phyloP scores from a whole-genome alignment of 1,140 invertebrate genomes.

The Littorina saxatilis region DNA sequence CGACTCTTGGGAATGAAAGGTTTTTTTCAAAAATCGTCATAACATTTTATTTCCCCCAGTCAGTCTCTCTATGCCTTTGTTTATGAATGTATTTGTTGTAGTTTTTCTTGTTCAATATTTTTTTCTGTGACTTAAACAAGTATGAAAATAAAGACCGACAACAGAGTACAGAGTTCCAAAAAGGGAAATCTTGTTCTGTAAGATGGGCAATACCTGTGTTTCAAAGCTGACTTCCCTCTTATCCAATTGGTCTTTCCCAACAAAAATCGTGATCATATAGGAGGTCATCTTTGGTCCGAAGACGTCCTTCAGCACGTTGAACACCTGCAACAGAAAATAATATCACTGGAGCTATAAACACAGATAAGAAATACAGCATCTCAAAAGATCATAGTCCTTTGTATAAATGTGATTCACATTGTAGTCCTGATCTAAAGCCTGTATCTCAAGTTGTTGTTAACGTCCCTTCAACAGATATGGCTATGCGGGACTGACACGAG shows the following conservation, averaged over 20 bases:
- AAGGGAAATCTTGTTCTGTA: not conserved
- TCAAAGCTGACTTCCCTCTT: not conserved
- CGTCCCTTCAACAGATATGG: no score
- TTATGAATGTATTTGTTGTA: not conserved
- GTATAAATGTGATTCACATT: no score
- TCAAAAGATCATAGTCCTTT: no score
- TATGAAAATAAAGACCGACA: not conserved
- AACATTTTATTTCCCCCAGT: no score
- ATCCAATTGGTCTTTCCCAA: not conserved
- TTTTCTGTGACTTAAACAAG: not conserved
- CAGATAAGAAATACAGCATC: no score
- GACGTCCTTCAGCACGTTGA: not conserved
- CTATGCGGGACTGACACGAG: no score
- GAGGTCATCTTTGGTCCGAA: not conserved
- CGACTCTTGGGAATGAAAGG: no score
- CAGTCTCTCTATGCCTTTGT: not conserved
- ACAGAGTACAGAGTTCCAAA: not conserved
- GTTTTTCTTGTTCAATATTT: not conserved
- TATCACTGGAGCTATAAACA: no score
- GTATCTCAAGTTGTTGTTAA: no score
- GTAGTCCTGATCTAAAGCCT: no score
- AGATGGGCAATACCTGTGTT: not conserved
- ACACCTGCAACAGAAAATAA: not conserved
- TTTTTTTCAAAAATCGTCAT: no score
- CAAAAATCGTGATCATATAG: not conserved